phyloP scores from a whole-genome alignment of 2,113 vertebrate genomes.

The Regulus satrapa region DNA sequence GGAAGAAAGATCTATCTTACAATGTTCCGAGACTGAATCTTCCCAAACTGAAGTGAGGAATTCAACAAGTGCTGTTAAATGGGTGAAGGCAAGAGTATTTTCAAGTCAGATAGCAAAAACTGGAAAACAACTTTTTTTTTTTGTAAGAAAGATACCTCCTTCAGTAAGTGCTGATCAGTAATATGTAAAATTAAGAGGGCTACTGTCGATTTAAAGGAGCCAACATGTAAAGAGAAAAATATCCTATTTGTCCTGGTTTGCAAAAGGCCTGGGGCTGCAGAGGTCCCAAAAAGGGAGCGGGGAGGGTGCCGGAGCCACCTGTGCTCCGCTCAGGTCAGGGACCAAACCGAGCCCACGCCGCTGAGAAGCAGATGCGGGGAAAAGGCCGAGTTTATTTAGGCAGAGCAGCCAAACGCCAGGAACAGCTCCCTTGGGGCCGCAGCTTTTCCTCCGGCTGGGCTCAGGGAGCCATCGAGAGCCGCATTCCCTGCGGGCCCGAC shows the following conservation, averaged over 20 bases:
- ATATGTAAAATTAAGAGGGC: not conserved
- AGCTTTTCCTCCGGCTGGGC: not conserved
- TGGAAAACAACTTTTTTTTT: not conserved
- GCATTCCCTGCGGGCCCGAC: not conserved
- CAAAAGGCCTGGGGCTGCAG: not conserved
- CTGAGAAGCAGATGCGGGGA: not conserved
- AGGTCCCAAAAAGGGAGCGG: rapidly evolving
- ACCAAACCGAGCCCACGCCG: not conserved
- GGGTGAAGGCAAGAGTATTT: not conserved
- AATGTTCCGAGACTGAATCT: not conserved
- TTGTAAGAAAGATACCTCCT: rapidly evolving
- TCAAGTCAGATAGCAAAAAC: not conserved
- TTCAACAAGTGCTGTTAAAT: not conserved
- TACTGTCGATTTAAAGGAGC: not conserved
- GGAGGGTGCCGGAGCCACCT: not conserved
- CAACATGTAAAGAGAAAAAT: not conserved
- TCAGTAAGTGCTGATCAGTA: not conserved
- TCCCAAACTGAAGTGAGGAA: not conserved
- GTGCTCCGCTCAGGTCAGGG: not conserved
- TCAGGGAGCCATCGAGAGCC: not conserved
- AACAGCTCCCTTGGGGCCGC: not conserved
- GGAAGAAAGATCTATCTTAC: not conserved
- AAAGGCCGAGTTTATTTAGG: not conserved
- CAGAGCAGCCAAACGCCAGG: not conserved
- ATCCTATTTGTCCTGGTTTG: not conserved